Conservation (phyloP, 23 tunicate genomes). For the Trididemnum nubilum region DNA sequence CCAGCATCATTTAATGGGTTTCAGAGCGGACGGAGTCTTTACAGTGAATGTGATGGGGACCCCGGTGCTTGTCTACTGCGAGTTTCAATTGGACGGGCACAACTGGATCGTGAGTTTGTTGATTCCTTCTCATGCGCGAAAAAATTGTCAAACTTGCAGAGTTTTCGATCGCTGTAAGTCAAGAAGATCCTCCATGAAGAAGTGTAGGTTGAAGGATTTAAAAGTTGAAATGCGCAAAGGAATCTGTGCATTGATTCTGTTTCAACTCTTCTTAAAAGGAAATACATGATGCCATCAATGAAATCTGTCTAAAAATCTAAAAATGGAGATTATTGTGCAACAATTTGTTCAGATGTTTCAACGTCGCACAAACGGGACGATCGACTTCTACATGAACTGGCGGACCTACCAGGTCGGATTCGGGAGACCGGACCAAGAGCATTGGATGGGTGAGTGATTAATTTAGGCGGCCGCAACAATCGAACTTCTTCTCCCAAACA, state of each 20-base stretch:
- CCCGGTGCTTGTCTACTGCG: not conserved
- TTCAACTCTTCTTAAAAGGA: too few relatives aligned
- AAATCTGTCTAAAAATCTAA: too few relatives aligned
- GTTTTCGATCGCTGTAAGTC: too few relatives aligned
- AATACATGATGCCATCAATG: too few relatives aligned
- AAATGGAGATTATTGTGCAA: too few relatives aligned
- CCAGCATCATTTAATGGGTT: not conserved
- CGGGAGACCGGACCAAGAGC: not conserved
- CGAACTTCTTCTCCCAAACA: too few relatives aligned
- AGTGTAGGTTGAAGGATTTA: too few relatives aligned
- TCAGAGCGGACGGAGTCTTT: not conserved
- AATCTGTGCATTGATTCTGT: too few relatives aligned
- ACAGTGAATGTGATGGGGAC: not conserved
- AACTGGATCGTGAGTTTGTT: constrained; percentile 11
- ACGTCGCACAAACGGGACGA: not conserved
- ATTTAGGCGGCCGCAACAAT: too few relatives aligned
- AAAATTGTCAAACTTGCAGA: too few relatives aligned
- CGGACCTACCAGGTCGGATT: not conserved
- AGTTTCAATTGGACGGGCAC: constrained; percentile 3
- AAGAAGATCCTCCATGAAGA: not conserved
- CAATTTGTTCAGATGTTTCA: constrained; percentile 9
- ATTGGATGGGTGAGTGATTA: constrained; percentile 14
- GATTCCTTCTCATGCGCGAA: too few relatives aligned
- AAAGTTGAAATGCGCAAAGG: too few relatives aligned
- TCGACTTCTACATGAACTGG: constrained; percentile 12